phyloP scores from a whole-genome alignment of 2,888 invertebrate species.

The Eilema depressum region DNA sequence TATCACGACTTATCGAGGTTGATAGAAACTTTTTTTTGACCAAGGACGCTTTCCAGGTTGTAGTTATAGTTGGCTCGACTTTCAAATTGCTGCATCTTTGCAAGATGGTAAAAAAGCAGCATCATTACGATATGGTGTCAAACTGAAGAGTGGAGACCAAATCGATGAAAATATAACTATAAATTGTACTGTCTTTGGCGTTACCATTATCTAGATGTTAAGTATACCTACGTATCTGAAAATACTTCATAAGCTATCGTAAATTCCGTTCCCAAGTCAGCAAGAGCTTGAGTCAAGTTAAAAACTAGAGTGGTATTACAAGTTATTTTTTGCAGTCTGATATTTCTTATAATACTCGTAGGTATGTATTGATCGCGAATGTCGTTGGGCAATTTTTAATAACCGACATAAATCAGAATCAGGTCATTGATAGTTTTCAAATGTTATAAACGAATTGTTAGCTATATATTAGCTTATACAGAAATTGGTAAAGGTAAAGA shows the following conservation, averaged over 20 bases:
- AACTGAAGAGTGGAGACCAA: neutral
- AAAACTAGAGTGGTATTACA: conserved; percentile 47
- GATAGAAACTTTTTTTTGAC: neutral
- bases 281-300: conserved; percentile 31
- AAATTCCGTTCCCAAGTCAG: conserved; percentile 31
- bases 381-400: neutral
- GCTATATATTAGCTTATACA: neutral
- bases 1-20: neutral
- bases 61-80: neutral
- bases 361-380: conserved; percentile 10
- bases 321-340: conserved; percentile 35
- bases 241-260: conserved; percentile 8
- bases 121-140: neutral
- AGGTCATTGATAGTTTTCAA: neutral
- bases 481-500: neutral
- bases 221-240: neutral
- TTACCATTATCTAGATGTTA: neutral
- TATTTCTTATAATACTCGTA: conserved; percentile 24
- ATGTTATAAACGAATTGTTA: neutral
- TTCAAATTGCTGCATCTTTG: neutral
- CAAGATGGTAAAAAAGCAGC: neutral
- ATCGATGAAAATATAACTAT: neutral
- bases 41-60: neutral
- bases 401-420: neutral
- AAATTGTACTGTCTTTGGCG: neutral